phyloP scores from a whole-genome alignment of 2,113 vertebrate species.

The Paramormyrops kingsleyae region DNA sequence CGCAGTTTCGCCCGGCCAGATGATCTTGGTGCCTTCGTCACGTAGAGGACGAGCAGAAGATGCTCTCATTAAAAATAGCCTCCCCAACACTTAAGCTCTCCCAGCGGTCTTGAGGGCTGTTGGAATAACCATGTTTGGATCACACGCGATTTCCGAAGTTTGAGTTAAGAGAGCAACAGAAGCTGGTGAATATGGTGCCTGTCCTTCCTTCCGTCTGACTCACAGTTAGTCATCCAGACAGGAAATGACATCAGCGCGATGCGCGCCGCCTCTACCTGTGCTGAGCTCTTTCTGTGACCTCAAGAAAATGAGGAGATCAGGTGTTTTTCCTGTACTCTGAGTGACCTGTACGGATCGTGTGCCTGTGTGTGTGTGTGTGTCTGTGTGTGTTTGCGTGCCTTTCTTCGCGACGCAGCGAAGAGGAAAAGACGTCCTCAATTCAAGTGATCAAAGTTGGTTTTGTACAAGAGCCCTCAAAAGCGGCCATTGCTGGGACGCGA shows the following conservation, averaged over 20 bases:
- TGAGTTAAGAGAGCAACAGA: background rate
- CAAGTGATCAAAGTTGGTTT: slow-evolving; percentile 48
- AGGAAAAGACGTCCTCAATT: slow-evolving; percentile 25
- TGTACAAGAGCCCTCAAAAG: slow-evolving; percentile 31
- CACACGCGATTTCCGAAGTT: background rate
- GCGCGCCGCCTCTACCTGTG: slow-evolving; percentile 13
- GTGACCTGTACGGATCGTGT: background rate
- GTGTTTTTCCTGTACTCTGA: background rate
- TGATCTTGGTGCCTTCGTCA: slow-evolving; percentile 52
- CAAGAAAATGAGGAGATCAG: background rate
- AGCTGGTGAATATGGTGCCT: background rate
- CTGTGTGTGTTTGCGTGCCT: background rate
- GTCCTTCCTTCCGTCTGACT: slow-evolving; percentile 1
- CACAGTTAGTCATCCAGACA: slow-evolving; percentile 44
- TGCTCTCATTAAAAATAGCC: slow-evolving; percentile 14
- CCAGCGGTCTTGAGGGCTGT: background rate
- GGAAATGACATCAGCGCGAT: slow-evolving; percentile 48
- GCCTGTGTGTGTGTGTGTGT: slow-evolving; percentile 14
- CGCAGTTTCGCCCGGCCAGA: background rate
- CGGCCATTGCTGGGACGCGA: slow-evolving; percentile 30
- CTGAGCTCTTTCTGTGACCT: background rate
- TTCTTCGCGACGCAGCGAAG: background rate
- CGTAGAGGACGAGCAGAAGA: slow-evolving; percentile 38
- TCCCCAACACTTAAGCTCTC: background rate
- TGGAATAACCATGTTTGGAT: background rate